Base-by-base conservation (phyloP, 1,140 invertebrate species). In the Pygmarrhopalites habei region DNA sequence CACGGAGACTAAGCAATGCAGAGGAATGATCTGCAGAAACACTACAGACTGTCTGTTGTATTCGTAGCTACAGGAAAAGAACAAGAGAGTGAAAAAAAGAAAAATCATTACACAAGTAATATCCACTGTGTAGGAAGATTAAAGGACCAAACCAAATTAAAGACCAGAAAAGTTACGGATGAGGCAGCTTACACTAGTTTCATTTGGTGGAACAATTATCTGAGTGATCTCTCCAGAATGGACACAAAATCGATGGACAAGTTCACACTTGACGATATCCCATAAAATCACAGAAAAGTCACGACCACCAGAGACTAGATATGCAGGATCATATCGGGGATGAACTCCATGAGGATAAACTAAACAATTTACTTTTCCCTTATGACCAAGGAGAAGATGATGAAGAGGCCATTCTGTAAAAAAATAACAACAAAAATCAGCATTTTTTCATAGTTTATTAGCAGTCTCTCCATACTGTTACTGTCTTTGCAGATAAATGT, bases 1-100 rank as follows among this genome's bases (percentile, higher is more conserved):
- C 95, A 32, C 91, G 86, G 7, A 99, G 77, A 74, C 91, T 94
- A 1, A 99, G 78, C 28, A 99, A 79, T 1, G 93, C 91, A 0
- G 98, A 94, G 30, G 95, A 98, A 79, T 98, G 94, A 76, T 99
- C 96, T 17, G 90, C 94, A 0, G 95, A 95, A 2, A 99, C 92
- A 17, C 92, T 94, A 75, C 95, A 98, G 46, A 99, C 86, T 71
- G 92, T 96, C 71, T 96, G 91, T 72, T 94, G 85, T 62, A 99
- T 89, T 62, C 95, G 82, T 23, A 88, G 82, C 91, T 95, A 77
- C 60, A 78, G 76, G 60, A 61, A 59, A 70, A 35, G n/a, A 12
- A 41, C 39, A 41, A n/a, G n/a, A n/a, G n/a, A n/a, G n/a, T n/a
- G n/a, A n/a, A n/a, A n/a, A n/a, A n/a, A n/a, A n/a, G n/a, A n/a